Evolutionary conservation across 2,113 vertebrate species (phyloP), one percentile per base, ranked within the genome.

Genomic region (Pungitius pungitius): DNA sequence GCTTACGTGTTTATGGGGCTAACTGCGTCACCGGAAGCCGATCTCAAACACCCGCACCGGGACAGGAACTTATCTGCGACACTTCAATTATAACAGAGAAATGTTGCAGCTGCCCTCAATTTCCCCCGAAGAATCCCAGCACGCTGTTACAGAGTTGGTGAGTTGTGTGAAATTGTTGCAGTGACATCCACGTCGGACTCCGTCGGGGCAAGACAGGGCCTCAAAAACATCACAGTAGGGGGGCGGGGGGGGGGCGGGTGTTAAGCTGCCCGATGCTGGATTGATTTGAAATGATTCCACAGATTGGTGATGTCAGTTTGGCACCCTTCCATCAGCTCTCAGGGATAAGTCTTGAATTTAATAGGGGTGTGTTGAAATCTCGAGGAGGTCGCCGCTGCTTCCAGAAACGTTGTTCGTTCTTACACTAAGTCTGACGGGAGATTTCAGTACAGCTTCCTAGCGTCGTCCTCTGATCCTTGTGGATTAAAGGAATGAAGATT

Each of bases 1-100:
- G 75, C 76, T 30, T 11, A 10, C 64, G 73, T 80, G 81, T 78
- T 83, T 82, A 66, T 55, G 47, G 59, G 61, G 69, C 62, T 79
- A 91, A 90, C 76, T 90, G 80, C 87, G 88, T 90, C 88, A 89
- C 69, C 40, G 74, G 54, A 58, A 84, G 77, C 65, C 67, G 70
- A 77, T 69, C 64, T 82, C 43, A 78, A 76, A 84, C 73, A 71
- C 76, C 74, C 78, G 63, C n/a, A 75, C 56, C 63, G 58, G 75
- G 54, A 76, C 63, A 65, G 63, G 66, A 83, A 77, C 75, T 71
- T 81, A 78, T 84, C 75, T 63, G 64, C 51, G 60, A 52, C 76
- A 66, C 84, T 80, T 84, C 75, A 86, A 62, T 77, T 82, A 75
- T 49, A 75, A 77, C 58, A 66, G 18, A 60, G 43, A 79, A 58